phyloP scores from a whole-genome alignment of 2,797 vertebrate species.

The Anableps anableps region DNA sequence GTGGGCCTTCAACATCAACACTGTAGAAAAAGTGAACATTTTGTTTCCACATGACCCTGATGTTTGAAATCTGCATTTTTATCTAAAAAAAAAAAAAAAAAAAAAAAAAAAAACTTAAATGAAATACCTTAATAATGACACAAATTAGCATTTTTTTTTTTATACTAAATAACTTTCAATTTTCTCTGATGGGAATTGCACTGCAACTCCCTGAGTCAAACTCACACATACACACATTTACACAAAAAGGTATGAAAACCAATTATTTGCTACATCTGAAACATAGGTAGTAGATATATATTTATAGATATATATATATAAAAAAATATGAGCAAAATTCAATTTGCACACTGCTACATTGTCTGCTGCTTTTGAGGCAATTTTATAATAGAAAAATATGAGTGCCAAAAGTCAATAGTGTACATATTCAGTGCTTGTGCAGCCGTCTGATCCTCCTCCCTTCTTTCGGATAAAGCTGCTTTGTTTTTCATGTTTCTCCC shows the following conservation, averaged over 20 bases:
- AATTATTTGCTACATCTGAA: constrained; percentile 86
- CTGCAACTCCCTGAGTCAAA: constrained; percentile 84
- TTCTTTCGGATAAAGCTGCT: constrained; percentile 68
- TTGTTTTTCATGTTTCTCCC: constrained; percentile 69
- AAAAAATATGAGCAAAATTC: constrained; percentile 79
- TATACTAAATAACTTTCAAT: constrained; percentile 56
- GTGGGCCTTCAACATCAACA: constrained; percentile 54
- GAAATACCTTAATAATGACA: constrained; percentile 77
- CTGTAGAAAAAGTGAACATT: constrained; percentile 59
- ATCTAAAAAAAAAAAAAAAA: neutral
- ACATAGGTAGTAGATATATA: constrained; percentile 84
- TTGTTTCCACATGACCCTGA: constrained; percentile 76
- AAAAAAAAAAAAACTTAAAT: constrained; percentile 50
- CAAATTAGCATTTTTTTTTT: constrained; percentile 68
- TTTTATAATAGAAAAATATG: constrained; percentile 79
- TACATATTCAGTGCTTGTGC: constrained; percentile 95
- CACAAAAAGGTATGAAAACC: constrained; percentile 72
- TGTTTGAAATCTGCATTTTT: constrained; percentile 75
- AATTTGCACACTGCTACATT: constrained; percentile 99
- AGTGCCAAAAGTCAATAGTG: constrained; percentile 96
- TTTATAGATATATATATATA: constrained; percentile 51
- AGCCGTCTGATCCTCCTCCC: constrained; percentile 80
- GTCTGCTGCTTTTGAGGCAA: constrained; percentile 95
- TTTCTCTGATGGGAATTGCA: constrained; percentile 81
- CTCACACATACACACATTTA: constrained; percentile 71